Evolutionary conservation across 2,888 invertebrate species (phyloP), one percentile per base, ranked within the genome.

Genomic region (Dilophus febrilis): DNA sequence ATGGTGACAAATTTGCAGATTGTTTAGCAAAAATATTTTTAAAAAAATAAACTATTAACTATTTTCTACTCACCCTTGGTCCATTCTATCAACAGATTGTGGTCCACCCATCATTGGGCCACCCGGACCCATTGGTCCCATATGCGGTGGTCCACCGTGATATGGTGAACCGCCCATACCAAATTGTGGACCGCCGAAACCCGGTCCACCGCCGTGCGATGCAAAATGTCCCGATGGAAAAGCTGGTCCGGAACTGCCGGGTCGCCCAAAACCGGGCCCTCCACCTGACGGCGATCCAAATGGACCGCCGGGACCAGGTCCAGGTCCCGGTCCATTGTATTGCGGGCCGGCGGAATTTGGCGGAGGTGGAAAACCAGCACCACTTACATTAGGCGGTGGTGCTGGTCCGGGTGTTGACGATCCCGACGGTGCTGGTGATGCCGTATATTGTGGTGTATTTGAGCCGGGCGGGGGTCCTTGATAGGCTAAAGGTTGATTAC

Each of bases 361-460:
- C 37, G 70, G 66, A 44, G 66, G 68, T 40, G 66, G 66, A 52
- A 67, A 71, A 46, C 64, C 68, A 44, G 65, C 66, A 44, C 64
- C 63, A 40, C 63, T 64, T 43, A 68, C 66, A 53, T 59, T 64
- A 51, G 70, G 71, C 39, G 75, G 72, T 42, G 74, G 73, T 40
- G 70, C 72, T 17, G 79, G 82, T 44, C 83, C 85, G 8, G 86
- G 85, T 31, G 86, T 84, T 49, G 85, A 85, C 37, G 79, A 72
- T 53, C 76, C 85, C 53, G 72, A 85, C 49, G 82, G 85, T 54
- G 77, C 82, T 52, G 87, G 87, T 47, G 85, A 85, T 54, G 85
- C 83, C 52, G 83, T 83, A 62, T 84, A 86, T 66, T 77, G 85
- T 53, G 77, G 85, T 55, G 72, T 85, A 59, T 69, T 82, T 55